A percentile compares a stretch with the other conserved stretches of the same genome.
Conservation (phyloP, 2,113 vertebrate genomes). For the Engraulis encrasicolus region DNA sequence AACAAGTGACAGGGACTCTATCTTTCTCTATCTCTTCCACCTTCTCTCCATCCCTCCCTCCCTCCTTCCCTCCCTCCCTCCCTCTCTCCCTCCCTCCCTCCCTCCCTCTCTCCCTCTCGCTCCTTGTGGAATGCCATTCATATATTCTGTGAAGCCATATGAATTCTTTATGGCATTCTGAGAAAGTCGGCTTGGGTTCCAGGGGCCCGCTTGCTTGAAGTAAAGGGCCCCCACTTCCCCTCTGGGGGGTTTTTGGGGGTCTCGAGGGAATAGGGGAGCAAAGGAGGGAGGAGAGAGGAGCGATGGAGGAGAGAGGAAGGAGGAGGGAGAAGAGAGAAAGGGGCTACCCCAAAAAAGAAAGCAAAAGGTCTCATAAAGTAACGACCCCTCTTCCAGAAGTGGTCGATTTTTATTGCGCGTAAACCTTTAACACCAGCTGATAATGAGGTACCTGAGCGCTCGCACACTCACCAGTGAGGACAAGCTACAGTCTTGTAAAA, state of each 20-base stretch:
- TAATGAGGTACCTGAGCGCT: neutral
- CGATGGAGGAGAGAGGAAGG: neutral
- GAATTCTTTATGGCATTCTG: slow-evolving; percentile 16
- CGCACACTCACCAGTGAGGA: neutral
- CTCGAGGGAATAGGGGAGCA: neutral
- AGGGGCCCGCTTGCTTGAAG: neutral
- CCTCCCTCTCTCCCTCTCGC: too few species aligned
- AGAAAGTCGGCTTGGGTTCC: neutral
- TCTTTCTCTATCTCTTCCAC: too few species aligned
- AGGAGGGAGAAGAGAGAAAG: neutral
- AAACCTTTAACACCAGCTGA: neutral
- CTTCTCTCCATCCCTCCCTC: too few species aligned
- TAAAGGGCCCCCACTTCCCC: neutral
- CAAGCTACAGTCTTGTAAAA: neutral
- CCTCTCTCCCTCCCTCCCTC: too few species aligned
- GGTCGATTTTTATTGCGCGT: slow-evolving; percentile 2
- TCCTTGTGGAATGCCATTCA: neutral
- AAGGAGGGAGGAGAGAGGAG: neutral
- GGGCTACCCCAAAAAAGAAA: neutral
- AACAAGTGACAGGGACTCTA: neutral
- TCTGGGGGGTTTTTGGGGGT: neutral
- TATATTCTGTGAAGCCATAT: neutral
- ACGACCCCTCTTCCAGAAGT: neutral
- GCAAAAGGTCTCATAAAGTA: neutral
- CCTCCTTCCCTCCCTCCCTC: too few species aligned